Conservation (phyloP, 2,797 vertebrate species). For the Oophaga sylvatica region DNA sequence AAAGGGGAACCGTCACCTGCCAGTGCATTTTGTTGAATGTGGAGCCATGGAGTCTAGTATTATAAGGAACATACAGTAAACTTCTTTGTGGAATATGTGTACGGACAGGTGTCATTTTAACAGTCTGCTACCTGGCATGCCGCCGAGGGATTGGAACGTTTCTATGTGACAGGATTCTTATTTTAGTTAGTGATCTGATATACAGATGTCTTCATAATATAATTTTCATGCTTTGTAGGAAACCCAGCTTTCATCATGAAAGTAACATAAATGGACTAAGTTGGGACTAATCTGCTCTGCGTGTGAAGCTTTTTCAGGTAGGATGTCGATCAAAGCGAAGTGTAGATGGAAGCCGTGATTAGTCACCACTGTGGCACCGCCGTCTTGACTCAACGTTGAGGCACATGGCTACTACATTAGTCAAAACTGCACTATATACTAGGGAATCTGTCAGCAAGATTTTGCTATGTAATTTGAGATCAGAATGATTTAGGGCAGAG, state of each 20-base stretch:
- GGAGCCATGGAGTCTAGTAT: constrained; percentile 10
- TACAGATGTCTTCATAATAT: not conserved
- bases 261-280: not conserved
- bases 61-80: not conserved
- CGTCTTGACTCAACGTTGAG: too few species aligned
- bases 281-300: too few species aligned
- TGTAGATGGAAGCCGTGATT: too few species aligned
- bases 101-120: not conserved
- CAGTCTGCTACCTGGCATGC: not conserved
- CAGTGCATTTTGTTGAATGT: constrained; percentile 11
- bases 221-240: too few species aligned
- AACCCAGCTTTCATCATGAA: not conserved
- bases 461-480: too few species aligned
- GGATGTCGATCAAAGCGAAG: too few species aligned
- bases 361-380: too few species aligned
- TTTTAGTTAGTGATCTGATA: not conserved
- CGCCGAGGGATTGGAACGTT: not conserved
- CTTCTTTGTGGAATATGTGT: not conserved
- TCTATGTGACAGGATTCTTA: not conserved
- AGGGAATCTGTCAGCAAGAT: too few species aligned
- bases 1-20: constrained; percentile 19
- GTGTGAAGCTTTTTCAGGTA: too few species aligned
- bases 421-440: too few species aligned
- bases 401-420: too few species aligned
- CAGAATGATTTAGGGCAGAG: too few species aligned